Percentiles rank a stretch among this genome's conserved stretches.
These are phyloP conservation scores for Psettodes erumei DNA, from an alignment of 2,113 vertebrate species.

Conservation along the genomic window DNA sequence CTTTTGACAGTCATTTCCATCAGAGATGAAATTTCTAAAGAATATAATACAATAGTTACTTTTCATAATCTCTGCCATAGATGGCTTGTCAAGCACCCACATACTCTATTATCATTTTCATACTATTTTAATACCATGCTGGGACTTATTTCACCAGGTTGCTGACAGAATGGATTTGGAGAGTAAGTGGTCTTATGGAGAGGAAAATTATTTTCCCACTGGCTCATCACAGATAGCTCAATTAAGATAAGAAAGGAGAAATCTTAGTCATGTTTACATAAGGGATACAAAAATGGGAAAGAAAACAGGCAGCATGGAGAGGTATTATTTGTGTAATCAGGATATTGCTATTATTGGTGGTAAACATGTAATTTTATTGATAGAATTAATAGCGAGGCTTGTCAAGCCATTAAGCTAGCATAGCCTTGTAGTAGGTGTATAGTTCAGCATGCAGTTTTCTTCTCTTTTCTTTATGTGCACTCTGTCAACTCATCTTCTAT, in stretches of 20 bases:
- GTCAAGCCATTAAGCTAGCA: conserved; percentile 31
- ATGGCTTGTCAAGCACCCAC: conserved; percentile 66
- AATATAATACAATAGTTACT: conserved; percentile 69
- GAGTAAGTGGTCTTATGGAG: conserved; percentile 69
- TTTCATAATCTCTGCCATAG: conserved; percentile 73
- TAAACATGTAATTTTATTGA: conserved; percentile 30
- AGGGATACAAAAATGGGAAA: conserved; percentile 66
- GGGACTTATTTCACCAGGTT: conserved; percentile 71
- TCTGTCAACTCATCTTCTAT: conserved; percentile 67
- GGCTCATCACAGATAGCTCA: conserved; percentile 76
- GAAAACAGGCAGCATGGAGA: conserved; percentile 46
- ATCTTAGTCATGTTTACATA: conserved; percentile 70
- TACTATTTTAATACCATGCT: conserved; percentile 77
- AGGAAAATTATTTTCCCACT: conserved; percentile 67
- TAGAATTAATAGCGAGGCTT: conserved; percentile 17
- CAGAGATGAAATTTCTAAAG: conserved; percentile 66
- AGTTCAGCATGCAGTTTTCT: conserved; percentile 15
- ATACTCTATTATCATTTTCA: conserved; percentile 79
- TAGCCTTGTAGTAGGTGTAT: conserved; percentile 17
- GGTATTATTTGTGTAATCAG: conserved; percentile 67
- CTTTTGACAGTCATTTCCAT: conserved; percentile 59
- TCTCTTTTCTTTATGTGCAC: conserved; percentile 45
- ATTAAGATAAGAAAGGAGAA: conserved; percentile 76
- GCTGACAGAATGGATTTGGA: conserved; percentile 81
- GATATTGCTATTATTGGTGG: conserved; percentile 31